A percentile compares a stretch with the other conserved stretches of the same genome.
phyloP scores from a whole-genome alignment of 37 sponge, comb jelly and placozoan genomes.

The Crambe crambe region DNA sequence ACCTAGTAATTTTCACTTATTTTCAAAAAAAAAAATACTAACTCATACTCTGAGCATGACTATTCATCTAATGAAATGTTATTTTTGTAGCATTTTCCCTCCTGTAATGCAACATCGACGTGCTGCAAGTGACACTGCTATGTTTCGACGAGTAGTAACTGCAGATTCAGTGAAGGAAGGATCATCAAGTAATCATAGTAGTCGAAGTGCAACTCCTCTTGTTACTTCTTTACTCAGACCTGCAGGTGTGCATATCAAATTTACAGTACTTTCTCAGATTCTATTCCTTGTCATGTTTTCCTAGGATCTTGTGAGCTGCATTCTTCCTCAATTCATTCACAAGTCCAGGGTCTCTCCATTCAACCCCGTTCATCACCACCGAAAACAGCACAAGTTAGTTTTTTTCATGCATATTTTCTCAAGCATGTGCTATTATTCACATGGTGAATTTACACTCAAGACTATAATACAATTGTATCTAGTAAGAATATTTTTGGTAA shows the following conservation, averaged over 20 bases:
- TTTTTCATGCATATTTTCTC: no score
- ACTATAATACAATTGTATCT: no score
- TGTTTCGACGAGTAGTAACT: neutral
- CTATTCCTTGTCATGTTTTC: neutral
- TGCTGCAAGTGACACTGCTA: constrained; percentile 60
- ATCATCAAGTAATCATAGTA: constrained; percentile 44
- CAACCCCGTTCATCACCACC: neutral
- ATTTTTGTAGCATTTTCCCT: constrained; percentile 10
- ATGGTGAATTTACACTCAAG: no score
- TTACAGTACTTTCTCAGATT: no score
- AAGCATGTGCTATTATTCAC: no score
- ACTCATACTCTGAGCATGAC: no score
- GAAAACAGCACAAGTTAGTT: neutral
- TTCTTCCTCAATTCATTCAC: neutral
- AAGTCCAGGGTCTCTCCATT: neutral
- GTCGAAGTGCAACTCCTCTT: constrained; percentile 60
- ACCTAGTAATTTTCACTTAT: no score
- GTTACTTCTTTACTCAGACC: constrained; percentile 22
- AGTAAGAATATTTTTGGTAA: no score
- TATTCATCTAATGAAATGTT: no score
- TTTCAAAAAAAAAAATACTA: no score
- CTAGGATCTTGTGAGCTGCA: neutral
- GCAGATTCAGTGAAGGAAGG: constrained; percentile 23
- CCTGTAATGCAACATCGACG: constrained; percentile 58
- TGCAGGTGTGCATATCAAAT: neutral